Conservation (phyloP, 2,113 vertebrate species). For the Pedionomus torquatus region DNA sequence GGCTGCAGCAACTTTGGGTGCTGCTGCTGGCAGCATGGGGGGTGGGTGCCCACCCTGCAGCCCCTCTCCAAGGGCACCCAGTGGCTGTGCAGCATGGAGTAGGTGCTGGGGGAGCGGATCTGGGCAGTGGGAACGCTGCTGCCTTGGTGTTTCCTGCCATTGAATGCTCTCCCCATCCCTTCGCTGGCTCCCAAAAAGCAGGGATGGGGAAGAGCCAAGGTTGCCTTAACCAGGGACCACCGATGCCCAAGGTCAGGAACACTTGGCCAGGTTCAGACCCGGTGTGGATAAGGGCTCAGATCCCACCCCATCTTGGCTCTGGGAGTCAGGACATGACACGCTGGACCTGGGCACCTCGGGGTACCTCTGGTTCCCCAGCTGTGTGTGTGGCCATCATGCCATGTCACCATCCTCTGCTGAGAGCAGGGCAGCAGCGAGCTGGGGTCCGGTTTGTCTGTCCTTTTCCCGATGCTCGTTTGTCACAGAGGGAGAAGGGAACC, state of each 20-base stretch:
- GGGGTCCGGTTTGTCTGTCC: neutral
- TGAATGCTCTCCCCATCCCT: neutral
- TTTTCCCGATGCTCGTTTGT: neutral
- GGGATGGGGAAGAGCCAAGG: rapidly evolving
- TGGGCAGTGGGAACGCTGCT: neutral
- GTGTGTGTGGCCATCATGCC: too few relatives aligned
- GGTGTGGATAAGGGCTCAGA: neutral
- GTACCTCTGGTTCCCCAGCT: neutral
- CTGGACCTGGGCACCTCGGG: neutral
- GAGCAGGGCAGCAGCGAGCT: neutral
- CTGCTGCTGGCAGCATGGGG: rapidly evolving
- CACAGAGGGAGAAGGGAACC: neutral
- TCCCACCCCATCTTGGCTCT: neutral
- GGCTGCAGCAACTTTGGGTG: neutral
- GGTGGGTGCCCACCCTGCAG: neutral
- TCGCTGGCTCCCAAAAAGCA: rapidly evolving
- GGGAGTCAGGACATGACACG: neutral
- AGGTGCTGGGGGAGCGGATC: neutral
- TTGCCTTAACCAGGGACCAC: neutral
- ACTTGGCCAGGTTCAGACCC: neutral
- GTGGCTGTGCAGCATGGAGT: neutral
- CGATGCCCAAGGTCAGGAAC: rapidly evolving
- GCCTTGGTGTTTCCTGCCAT: neutral
- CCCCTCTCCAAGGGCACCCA: neutral
- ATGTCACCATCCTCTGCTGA: neutral